Percentiles rank a stretch among this genome's conserved stretches.
These are phyloP conservation scores for Anaspis maculata DNA, from an alignment of 2,888 invertebrate species.

Conservation along the genomic window DNA sequence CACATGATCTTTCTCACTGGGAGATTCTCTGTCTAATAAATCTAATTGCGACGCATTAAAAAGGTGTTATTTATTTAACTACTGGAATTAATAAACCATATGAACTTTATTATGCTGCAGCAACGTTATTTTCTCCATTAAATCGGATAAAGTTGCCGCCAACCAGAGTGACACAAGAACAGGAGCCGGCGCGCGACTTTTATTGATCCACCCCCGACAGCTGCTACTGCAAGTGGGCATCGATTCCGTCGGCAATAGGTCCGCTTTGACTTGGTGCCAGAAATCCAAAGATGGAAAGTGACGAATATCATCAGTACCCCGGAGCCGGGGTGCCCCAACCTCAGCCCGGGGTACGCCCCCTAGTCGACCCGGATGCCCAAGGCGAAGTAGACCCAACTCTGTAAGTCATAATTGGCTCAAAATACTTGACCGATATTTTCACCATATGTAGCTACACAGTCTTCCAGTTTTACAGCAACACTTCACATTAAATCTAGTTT, in stretches of 20 bases:
- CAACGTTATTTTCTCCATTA: too few species aligned
- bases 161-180: too few species aligned
- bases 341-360: conserved; percentile 50
- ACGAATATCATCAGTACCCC: conserved; percentile 28
- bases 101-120: too few species aligned
- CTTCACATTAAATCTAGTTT: too few species aligned
- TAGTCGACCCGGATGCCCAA: conserved; percentile 73
- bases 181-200: conserved; percentile 12
- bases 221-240: conserved; percentile 12
- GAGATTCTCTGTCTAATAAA: too few species aligned
- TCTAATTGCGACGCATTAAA: too few species aligned
- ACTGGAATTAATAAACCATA: too few species aligned
- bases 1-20: too few species aligned
- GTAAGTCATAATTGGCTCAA: conserved; percentile 45
- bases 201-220: conserved; percentile 15
- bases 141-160: too few species aligned
- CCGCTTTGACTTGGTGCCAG: conserved; percentile 7
- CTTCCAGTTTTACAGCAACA: too few species aligned
- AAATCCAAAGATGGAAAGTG: conserved; percentile 26
- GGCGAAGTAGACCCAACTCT: conserved; percentile 79
- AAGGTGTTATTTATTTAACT: too few species aligned
- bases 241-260: conserved; percentile 11
- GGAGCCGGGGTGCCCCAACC: conserved; percentile 18
- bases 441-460: too few species aligned
- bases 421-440: conserved; percentile 2